Evolutionary conservation across 2,113 vertebrate species (phyloP).

Genomic region (Australoheros scitulus): DNA sequence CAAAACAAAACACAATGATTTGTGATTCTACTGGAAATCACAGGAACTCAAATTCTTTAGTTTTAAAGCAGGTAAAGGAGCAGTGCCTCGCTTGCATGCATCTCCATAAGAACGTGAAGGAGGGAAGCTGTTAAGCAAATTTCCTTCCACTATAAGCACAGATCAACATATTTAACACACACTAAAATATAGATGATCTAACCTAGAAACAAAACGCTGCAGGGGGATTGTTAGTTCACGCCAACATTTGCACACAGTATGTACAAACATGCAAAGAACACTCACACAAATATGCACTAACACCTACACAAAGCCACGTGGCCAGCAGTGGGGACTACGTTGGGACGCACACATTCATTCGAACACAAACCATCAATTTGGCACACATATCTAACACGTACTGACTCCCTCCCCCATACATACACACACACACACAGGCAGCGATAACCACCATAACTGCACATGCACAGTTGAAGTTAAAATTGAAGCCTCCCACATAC

Average conservation of each 20-base stretch:
- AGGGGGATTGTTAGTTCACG: slow-evolving; percentile 11
- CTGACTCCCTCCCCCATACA: background rate
- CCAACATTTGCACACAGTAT: background rate
- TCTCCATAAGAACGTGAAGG: background rate
- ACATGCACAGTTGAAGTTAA: slow-evolving; percentile 4
- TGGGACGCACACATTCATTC: slow-evolving; percentile 21
- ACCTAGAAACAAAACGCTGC: slow-evolving; percentile 54
- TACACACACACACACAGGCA: background rate
- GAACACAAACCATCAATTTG: slow-evolving; percentile 49
- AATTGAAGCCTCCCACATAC: slow-evolving; percentile 10
- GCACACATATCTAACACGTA: slow-evolving; percentile 20
- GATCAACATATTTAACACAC: slow-evolving; percentile 32
- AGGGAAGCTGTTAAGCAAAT: slow-evolving; percentile 15
- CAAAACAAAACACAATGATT: background rate
- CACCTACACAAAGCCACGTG: slow-evolving; percentile 23
- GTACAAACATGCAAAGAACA: background rate
- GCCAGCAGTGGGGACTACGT: background rate
- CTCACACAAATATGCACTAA: background rate
- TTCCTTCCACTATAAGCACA: slow-evolving; percentile 44
- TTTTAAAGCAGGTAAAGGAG: background rate
- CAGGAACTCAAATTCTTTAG: background rate
- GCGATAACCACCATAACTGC: background rate
- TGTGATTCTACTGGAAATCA: background rate
- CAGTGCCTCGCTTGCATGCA: background rate
- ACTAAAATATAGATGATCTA: slow-evolving; percentile 63